Evolutionary conservation across 2,797 vertebrate species (phyloP), one percentile per base, ranked within the genome.

Genomic region (Pangasius larnaudii): DNA sequence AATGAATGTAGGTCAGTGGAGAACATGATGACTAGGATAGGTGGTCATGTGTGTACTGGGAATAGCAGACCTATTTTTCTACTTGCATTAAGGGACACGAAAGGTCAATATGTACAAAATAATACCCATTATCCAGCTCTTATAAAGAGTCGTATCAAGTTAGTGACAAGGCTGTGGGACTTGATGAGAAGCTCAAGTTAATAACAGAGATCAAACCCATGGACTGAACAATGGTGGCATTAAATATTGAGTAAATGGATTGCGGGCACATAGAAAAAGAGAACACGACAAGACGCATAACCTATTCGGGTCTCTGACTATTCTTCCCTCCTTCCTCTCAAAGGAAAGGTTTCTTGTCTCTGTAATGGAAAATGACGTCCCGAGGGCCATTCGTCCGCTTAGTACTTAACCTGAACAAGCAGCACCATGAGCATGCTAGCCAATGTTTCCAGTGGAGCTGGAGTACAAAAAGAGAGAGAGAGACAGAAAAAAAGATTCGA

Each of bases 171-270:
- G 86, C 65, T 85, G 16, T 7, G 39, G 24, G 36, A 63, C 59
- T 46, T 63, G 59, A 46, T 27, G 65, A 84, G 63, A 89, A 79
- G 89, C 88, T 89, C 86, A 85, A 80, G 85, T 87, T 14, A 91
- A 86, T 89, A 83, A 82, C 78, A 74, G 82, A 91, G 91, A 90
- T 91, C 91, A 92, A 91, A 87, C 84, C 82, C 88, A 39, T 84
- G 84, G 78, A 86, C 86, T 36, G 75, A 81, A 86, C 87, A 87
- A 86, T 74, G 69, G 78, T 77, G 61, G 72, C 88, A 91, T 93
- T 88, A 93, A 91, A 92, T 91, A 91, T 92, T 92, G 91, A 91
- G 86, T 90, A 91, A 92, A 92, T 90, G 88, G 85, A 88, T 90
- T 75, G 84, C 58, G 77, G 89, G 86, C 87, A 87, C 85, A 59